A percentile compares a stretch with the other conserved stretches of the same genome.
Conservation (phyloP, 2,797 vertebrate genomes). For the Apogon hyalosoma region DNA sequence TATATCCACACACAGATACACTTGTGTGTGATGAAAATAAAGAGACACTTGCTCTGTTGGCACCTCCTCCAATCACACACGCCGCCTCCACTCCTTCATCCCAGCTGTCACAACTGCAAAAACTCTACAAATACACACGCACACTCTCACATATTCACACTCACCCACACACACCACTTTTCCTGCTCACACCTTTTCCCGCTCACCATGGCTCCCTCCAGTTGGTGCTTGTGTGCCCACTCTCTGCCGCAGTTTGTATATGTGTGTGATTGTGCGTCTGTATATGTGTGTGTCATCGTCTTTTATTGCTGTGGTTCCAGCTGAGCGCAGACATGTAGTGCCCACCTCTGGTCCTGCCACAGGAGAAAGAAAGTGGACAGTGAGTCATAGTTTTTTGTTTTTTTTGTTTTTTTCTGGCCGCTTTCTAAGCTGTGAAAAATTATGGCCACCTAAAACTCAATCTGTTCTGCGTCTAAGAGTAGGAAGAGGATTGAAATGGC, state of each 20-base stretch:
- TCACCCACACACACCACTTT: conserved; percentile 80
- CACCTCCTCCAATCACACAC: conserved; percentile 83
- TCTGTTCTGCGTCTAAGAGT: conserved; percentile 56
- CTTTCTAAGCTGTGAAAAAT: conserved; percentile 61
- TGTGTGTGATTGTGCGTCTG: conserved; percentile 30
- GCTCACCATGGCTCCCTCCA: conserved; percentile 74
- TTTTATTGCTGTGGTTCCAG: conserved; percentile 61
- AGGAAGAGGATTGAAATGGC: conserved; percentile 52
- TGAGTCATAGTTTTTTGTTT: conserved; percentile 60
- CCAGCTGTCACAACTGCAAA: conserved; percentile 86
- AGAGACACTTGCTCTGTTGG: conserved; percentile 85
- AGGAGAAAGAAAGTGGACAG: conserved; percentile 29
- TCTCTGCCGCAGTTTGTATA: conserved; percentile 66
- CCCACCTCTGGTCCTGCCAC: conserved; percentile 63
- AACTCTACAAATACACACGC: conserved; percentile 78
- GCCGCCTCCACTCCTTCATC: conserved; percentile 83
- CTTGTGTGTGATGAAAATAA: conserved; percentile 79
- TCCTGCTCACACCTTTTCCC: conserved; percentile 82
- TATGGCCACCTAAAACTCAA: conserved; percentile 55
- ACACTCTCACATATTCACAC: conserved; percentile 76
- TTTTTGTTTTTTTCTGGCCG: conserved; percentile 34
- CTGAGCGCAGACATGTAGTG: conserved; percentile 51
- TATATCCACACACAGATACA: conserved; percentile 62
- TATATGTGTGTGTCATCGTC: conserved; percentile 18
- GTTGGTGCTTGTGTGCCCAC: conserved; percentile 79